Percentiles rank a stretch among this genome's conserved stretches.
Evolutionary conservation across 2,888 invertebrate species (phyloP).

Genomic region (Carcina quercana): DNA sequence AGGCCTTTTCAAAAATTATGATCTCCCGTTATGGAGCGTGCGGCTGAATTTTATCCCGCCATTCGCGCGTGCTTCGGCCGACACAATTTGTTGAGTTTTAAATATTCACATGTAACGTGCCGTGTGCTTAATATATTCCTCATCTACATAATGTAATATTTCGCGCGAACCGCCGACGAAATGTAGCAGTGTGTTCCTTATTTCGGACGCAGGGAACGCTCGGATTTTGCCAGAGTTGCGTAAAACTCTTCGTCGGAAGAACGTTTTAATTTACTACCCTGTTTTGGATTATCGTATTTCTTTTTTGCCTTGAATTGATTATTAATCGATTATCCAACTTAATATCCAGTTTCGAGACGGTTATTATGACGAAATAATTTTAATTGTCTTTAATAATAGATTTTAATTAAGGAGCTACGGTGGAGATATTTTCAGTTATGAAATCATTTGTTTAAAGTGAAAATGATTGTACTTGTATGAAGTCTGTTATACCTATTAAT

Average conservation of each 20-base stretch:
- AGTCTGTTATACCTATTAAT: no score
- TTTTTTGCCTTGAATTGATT: no score
- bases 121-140: slow-evolving; percentile 52
- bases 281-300: not conserved
- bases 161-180: slow-evolving; percentile 32
- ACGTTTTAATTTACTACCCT: slow-evolving; percentile 8
- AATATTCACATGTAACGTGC: slow-evolving; percentile 53
- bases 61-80: slow-evolving; percentile 33
- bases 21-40: slow-evolving; percentile 27
- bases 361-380: no score
- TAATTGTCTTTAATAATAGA: no score
- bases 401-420: no score
- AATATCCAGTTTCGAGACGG: no score
- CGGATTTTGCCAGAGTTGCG: slow-evolving; percentile 6
- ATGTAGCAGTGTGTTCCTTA: slow-evolving; percentile 30
- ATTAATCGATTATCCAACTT: no score
- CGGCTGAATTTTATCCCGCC: slow-evolving; percentile 29
- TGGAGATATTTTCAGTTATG: no score
- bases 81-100: slow-evolving; percentile 52
- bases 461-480: no score
- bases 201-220: slow-evolving; percentile 19
- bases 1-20: slow-evolving; percentile 52
- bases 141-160: slow-evolving; percentile 60
- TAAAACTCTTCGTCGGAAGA: slow-evolving; percentile 5
- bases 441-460: no score